These are phyloP conservation scores for Rhorus exstirpatorius DNA, from an alignment of 2,888 invertebrate species.

Conservation along the genomic window DNA sequence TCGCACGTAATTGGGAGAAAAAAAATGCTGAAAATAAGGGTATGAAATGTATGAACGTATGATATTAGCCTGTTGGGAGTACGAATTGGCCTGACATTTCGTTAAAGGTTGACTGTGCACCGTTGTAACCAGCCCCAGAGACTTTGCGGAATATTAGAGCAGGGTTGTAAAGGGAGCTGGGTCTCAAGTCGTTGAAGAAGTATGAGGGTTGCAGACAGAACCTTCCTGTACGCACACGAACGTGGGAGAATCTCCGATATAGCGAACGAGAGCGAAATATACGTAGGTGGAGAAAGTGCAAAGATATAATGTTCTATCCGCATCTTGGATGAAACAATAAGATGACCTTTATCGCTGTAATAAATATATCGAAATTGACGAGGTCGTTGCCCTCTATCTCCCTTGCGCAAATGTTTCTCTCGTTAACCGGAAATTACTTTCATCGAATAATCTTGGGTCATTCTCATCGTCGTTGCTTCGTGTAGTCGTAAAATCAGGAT, in stretches of 20 bases:
- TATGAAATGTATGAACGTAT: constrained; percentile 20
- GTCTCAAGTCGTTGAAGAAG: constrained; percentile 70
- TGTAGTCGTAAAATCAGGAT: constrained; percentile 66
- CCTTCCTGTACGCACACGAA: too few relatives aligned
- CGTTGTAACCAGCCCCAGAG: constrained; percentile 73
- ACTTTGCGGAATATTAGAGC: constrained; percentile 67
- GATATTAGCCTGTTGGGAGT: constrained; percentile 52
- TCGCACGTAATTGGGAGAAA: not conserved
- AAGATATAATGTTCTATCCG: constrained; percentile 38
- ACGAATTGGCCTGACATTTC: constrained; percentile 81
- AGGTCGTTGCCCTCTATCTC: constrained; percentile 34
- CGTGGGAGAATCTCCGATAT: constrained; percentile 14
- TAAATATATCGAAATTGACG: constrained; percentile 68
- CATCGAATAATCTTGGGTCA: constrained; percentile 66
- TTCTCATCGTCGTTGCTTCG: constrained; percentile 51
- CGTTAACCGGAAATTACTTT: constrained; percentile 70
- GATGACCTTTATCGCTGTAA: constrained; percentile 81
- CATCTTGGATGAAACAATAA: constrained; percentile 78
- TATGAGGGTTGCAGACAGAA: constrained; percentile 41
- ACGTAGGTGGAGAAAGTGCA: constrained; percentile 38
- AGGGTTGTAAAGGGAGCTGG: constrained; percentile 72
- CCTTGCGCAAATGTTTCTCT: constrained; percentile 35
- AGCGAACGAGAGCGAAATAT: constrained; percentile 20
- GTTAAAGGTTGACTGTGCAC: constrained; percentile 63
- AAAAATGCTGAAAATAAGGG: not conserved